A percentile compares a stretch with the other conserved stretches of the same genome.
These are phyloP conservation scores for Neotoxoptera formosana DNA, from an alignment of 1,140 invertebrate genomes.

Conservation along the genomic window DNA sequence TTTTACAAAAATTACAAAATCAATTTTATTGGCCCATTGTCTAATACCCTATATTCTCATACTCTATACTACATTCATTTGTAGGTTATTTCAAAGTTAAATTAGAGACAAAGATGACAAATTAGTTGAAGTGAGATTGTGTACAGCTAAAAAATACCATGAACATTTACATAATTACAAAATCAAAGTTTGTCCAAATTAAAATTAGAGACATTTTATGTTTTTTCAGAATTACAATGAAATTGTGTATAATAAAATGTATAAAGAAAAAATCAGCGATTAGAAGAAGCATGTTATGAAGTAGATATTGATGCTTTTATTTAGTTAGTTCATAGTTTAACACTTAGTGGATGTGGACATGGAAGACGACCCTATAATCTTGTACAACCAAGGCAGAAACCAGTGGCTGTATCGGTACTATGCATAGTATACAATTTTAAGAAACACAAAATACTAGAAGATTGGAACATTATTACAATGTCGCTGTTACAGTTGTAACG, in stretches of 20 bases:
- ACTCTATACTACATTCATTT: constrained; percentile 5
- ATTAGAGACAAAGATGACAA: constrained; percentile 84
- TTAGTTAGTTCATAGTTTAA: constrained; percentile 64
- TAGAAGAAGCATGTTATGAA: constrained; percentile 95
- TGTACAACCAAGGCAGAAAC: constrained; percentile 74
- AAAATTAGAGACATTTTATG: constrained; percentile 73
- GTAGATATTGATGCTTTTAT: constrained; percentile 85
- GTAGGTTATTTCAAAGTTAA: constrained; percentile 79
- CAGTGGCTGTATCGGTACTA: constrained; percentile 90
- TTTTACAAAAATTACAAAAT: too few species aligned
- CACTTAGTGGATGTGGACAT: constrained; percentile 66
- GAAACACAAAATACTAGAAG: constrained; percentile 93
- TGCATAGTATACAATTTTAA: constrained; percentile 96
- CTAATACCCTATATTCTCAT: too few species aligned
- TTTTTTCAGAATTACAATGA: constrained; percentile 85
- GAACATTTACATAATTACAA: constrained; percentile 84
- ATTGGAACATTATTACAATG: constrained; percentile 94
- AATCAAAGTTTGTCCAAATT: too few species aligned
- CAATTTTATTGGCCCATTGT: too few species aligned
- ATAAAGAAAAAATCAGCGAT: constrained; percentile 87
- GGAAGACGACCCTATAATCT: constrained; percentile 66
- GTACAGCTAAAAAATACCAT: constrained; percentile 86
- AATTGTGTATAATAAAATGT: constrained; percentile 84
- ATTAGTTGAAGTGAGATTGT: constrained; percentile 82
- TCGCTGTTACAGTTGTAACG: constrained; percentile 67